Conservation (phyloP, 2,797 vertebrate genomes). For the Coluber constrictor region DNA sequence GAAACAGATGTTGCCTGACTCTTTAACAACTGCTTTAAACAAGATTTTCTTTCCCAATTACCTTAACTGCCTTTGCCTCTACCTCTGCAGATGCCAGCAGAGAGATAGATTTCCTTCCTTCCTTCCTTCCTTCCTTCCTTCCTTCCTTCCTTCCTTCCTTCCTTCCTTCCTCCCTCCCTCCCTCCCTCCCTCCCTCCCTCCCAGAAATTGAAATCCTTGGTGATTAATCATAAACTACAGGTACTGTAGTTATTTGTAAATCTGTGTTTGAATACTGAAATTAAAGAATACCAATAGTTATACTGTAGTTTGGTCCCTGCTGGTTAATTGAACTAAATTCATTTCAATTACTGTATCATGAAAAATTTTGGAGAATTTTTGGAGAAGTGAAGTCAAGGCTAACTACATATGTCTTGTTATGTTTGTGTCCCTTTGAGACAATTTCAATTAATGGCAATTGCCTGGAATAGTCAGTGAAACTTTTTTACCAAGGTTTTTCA, state of each 20-base stretch:
- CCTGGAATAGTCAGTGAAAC: background rate
- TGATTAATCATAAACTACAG: background rate
- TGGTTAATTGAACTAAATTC: background rate
- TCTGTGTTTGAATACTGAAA: background rate
- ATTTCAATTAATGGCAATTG: background rate
- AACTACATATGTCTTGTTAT: background rate
- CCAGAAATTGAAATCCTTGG: background rate
- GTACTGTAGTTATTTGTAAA: background rate
- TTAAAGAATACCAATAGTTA: background rate
- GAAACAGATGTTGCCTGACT: conserved; percentile 22
- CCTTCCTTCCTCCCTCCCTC: no score
- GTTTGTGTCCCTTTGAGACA: background rate
- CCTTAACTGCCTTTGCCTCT: background rate
- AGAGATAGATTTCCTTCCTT: background rate
- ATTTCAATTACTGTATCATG: background rate
- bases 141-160: background rate
- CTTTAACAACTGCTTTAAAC: background rate
- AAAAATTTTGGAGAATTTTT: background rate
- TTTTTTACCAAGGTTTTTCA: background rate
- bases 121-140: background rate
- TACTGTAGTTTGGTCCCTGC: background rate
- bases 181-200: background rate
- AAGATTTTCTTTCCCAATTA: background rate
- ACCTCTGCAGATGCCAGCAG: background rate
- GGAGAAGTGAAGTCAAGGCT: background rate